A percentile compares a stretch with the other conserved stretches of the same genome.
phyloP scores from a whole-genome alignment of 2,888 invertebrate genomes.

The Eupithecia insigniata region DNA sequence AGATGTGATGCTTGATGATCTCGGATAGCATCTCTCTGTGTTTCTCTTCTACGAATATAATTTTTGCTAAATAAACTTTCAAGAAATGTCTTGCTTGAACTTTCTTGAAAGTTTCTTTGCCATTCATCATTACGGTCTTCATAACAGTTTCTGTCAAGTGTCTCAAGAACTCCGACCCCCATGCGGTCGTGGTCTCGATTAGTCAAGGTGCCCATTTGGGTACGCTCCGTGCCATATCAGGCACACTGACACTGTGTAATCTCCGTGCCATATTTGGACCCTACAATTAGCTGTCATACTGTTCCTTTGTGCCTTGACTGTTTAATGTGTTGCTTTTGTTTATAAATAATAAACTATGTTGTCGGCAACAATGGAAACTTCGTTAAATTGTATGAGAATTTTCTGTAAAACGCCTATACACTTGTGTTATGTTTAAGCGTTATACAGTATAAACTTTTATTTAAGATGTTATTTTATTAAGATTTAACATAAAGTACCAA shows the following conservation, averaged over 20 bases:
- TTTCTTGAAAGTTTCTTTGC: slow-evolving; percentile 33
- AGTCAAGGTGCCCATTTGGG: slow-evolving; percentile 78
- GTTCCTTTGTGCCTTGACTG: slow-evolving; percentile 65
- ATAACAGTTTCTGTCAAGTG: slow-evolving; percentile 54
- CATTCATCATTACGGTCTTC: slow-evolving; percentile 42
- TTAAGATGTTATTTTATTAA: too few species aligned
- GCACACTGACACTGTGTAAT: slow-evolving; percentile 68
- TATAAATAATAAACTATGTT: slow-evolving; percentile 42
- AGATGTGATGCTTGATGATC: slow-evolving; percentile 54
- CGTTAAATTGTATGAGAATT: slow-evolving; percentile 9
- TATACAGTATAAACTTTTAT: background rate
- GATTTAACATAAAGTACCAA: background rate
- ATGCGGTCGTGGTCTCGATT: slow-evolving; percentile 66
- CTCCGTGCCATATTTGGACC: slow-evolving; percentile 70
- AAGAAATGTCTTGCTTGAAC: background rate
- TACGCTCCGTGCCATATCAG: slow-evolving; percentile 63
- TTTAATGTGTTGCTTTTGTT: slow-evolving; percentile 46
- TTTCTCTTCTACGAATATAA: slow-evolving; percentile 6
- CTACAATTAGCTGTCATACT: slow-evolving; percentile 75
- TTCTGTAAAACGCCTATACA: background rate
- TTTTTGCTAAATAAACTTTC: slow-evolving; percentile 10
- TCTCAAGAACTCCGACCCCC: slow-evolving; percentile 59
- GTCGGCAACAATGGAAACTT: slow-evolving; percentile 17
- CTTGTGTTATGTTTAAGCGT: slow-evolving; percentile 13
- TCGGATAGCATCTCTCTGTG: slow-evolving; percentile 35